Conservation (phyloP, 2,113 vertebrate genomes). For the Ivindomyrus marchei region DNA sequence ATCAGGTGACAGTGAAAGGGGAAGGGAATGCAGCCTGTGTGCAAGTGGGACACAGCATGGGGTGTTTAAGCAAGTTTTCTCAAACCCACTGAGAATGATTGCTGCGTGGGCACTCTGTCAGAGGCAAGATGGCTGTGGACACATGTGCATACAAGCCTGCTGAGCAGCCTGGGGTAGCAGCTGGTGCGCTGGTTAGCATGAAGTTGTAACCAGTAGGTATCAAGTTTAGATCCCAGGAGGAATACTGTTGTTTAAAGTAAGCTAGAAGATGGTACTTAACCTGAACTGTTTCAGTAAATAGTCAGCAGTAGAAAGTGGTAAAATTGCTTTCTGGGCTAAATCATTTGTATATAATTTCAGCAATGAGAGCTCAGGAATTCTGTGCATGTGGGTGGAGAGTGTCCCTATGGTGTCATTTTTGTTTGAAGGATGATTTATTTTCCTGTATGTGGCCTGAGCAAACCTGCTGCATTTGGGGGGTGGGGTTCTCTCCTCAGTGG, state of each 20-base stretch:
- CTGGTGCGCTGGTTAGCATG: neutral
- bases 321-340: neutral
- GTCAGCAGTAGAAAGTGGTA: neutral
- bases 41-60: constrained; percentile 1
- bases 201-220: neutral
- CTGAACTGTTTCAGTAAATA: neutral
- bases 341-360: neutral
- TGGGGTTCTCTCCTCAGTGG: neutral
- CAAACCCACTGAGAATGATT: constrained; percentile 1
- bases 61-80: neutral
- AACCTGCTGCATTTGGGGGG: neutral
- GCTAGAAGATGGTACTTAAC: neutral
- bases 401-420: neutral
- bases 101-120: constrained; percentile 8
- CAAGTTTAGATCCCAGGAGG: constrained; percentile 2
- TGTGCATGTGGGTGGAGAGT: constrained; percentile 30
- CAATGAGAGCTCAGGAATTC: neutral
- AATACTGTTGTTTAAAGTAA: neutral
- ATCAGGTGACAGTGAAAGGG: constrained; percentile 12
- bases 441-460: neutral
- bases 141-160: neutral
- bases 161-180: neutral
- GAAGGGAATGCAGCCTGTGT: neutral
- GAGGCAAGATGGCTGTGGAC: constrained; percentile 1
- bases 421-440: neutral